These are phyloP conservation scores for Coranthus polyacanthus DNA, from an alignment of 2,797 vertebrate genomes.

Conservation along the genomic window DNA sequence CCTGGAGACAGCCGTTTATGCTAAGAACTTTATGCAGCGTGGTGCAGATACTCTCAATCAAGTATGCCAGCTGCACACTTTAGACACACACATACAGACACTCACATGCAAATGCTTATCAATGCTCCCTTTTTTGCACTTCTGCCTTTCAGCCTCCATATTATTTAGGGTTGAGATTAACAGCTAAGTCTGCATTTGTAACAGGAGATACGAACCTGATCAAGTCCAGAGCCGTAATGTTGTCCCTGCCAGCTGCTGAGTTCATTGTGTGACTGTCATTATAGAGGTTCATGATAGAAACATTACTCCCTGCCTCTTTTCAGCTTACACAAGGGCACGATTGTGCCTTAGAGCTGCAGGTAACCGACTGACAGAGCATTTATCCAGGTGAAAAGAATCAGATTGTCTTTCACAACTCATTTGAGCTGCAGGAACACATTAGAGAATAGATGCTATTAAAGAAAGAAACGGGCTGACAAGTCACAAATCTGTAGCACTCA, in stretches of 20 bases:
- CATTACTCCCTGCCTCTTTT: constrained; percentile 49
- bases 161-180: constrained; percentile 26
- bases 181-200: constrained; percentile 28
- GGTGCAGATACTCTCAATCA: neutral
- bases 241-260: constrained; percentile 27
- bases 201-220: constrained; percentile 33
- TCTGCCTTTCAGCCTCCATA: constrained; percentile 4
- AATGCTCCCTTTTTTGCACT: constrained; percentile 2
- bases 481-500: constrained; percentile 6
- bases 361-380: constrained; percentile 52
- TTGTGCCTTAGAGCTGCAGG: constrained; percentile 59
- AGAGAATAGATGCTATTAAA: constrained; percentile 10
- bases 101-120: neutral
- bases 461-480: constrained; percentile 9
- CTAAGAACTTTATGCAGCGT: constrained; percentile 25
- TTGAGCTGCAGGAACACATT: constrained; percentile 33
- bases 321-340: constrained; percentile 60
- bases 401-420: constrained; percentile 55
- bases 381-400: constrained; percentile 61
- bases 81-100: neutral
- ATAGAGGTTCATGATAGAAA: constrained; percentile 53
- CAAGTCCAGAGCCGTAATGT: constrained; percentile 34
- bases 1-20: constrained; percentile 33
- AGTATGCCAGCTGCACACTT: neutral
- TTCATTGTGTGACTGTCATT: constrained; percentile 63